Base-by-base conservation (phyloP, 2,113 vertebrate genomes). In the Callocephalon fimbriatum region DNA sequence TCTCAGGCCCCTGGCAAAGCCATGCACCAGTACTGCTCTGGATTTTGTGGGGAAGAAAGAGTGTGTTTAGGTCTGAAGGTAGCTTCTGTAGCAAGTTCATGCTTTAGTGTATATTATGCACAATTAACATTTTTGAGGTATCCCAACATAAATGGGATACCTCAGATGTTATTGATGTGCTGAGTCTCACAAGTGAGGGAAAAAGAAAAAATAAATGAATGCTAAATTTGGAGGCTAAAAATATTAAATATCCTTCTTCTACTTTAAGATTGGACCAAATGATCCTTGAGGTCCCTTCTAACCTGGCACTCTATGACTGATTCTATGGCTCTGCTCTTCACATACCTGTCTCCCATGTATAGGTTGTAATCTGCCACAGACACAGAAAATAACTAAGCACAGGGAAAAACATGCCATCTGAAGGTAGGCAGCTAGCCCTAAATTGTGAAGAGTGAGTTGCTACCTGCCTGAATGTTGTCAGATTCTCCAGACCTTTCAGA, bases 31-130 rank as follows among this genome's bases (percentile, higher is more conserved):
- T 6, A 7, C 23, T 12, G 6, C 11, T 32, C 10, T 5, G 3
- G 15, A 8, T 75, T 62, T 18, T n/a, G 16, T 2, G 6, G 12
- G 5, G 29, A 86, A 19, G 12, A 54, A 45, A 56, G 29, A n/a
- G 8, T 10, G 8, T 4, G 1, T 15, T 7, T 12, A 26, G 12
- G 29, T 48, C 26, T 68, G 58, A 65, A 77, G 68, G 25, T 27
- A 83, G 35, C 25, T 65, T 27, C n/a, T 37, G 22, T 3, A 29
- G 58, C 32, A 54, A 0, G 0, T 51, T 67, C 5, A 9, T 0
- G 2, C 56, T 80, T 70, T 3, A 42, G 35, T 14, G 3, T 20
- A 56, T 26, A 3, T 68, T 38, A 32, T 22, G 29, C 5, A 50
- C 25, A 47, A 53, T 44, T 58, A 44, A 7, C 1, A 3, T 56